Evolutionary conservation across 2,797 vertebrate genomes (phyloP), one percentile per base, ranked within the genome.

Genomic region (Margarornis squamiger): DNA sequence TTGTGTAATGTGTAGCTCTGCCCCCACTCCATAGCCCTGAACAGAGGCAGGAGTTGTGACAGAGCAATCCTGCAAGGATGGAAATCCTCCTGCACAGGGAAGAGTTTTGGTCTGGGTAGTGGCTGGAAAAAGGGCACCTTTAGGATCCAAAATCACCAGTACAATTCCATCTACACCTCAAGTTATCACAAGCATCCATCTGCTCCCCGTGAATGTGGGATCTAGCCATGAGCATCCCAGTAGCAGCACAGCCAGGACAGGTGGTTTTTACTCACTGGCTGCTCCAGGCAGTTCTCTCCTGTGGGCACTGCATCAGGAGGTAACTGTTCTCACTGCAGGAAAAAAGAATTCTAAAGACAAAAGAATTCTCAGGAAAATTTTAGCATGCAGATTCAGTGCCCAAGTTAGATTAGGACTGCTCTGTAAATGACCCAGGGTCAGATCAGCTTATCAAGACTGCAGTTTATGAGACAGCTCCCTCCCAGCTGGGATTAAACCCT

Each of bases 191-290:
- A 67, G 82, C 61, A 41, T 51, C 52, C 66, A 24, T 16, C 41
- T 61, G 57, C 54, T 67, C 29, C 17, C 61, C 1, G 2, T 13
- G 51, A 54, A 43, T 0, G 1, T 1, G 2, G 43, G 46, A 82
- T 70, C 55, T 30, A 32, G 20, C 67, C 70, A 19, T 0, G 2
- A 80, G 48, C 65, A 77, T 6, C 46, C 17, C 3, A 48, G 62
- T 62, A 49, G 21, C 1, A 1, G 34, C n/a, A 29, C 17, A 22
- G 16, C 43, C 68, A 29, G 34, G 3, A 12, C 88, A 49, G 68
- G 54, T 26, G 43, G 29, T 34, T 73, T 66, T 74, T 15, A 24
- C 72, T 61, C 59, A 20, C 1, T 1, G 32, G 48, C 65, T 57
- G 85, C 54, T 62, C 43, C 54, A 34, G 63, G 63, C 67, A 76